Evolutionary conservation across 2,113 vertebrate species (phyloP), one percentile per base, ranked within the genome.

Genomic region (Ptilonorhynchus violaceus): DNA sequence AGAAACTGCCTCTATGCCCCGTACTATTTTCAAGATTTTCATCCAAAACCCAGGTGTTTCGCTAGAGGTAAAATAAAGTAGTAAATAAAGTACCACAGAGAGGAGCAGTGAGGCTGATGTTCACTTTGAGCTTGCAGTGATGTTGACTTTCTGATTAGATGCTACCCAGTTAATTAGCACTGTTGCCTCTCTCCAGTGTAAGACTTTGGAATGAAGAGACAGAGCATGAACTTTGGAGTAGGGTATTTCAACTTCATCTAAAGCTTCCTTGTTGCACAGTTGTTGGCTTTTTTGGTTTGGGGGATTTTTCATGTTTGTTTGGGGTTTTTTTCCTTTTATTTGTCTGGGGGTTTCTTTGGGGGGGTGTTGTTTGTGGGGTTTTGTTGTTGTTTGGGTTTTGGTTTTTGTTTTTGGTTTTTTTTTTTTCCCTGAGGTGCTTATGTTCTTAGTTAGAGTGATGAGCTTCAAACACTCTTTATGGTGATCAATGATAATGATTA

Each of bases 331-430:
- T 18, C 11, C 12, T 31, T 60, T 37, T 18, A 2, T 49, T 66
- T 66, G 4, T 41, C 30, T 42, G 37, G 15, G 14, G 8, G 28
- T 53, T 33, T 55, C 50, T 42, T 52, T 2, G 6, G 21, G 18
- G 50, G 59, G 7, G 16, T 8, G 0, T 2, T 52, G 11, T 63
- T 35, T 30, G 10, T n/a, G 10, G 3, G 19, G 15, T 11, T 42
- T 41, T 33, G n/a, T 13, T 78, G n/a, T 30, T 50, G 19, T 42
- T 59, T 63, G 15, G 18, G 23, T 30, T 30, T 46, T 37, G 10
- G 14, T 7, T 59, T 46, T 46, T 49, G 12, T 1, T 35, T 49
- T 52, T 52, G 27, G 9, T 53, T 53, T 68, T 4, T 0, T 8
- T 27, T 49, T 64, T 68, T 53, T n/a, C 1, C 42, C 35, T n/a